phyloP scores from a whole-genome alignment of 2,888 invertebrate species.

The Lagria hirta region DNA sequence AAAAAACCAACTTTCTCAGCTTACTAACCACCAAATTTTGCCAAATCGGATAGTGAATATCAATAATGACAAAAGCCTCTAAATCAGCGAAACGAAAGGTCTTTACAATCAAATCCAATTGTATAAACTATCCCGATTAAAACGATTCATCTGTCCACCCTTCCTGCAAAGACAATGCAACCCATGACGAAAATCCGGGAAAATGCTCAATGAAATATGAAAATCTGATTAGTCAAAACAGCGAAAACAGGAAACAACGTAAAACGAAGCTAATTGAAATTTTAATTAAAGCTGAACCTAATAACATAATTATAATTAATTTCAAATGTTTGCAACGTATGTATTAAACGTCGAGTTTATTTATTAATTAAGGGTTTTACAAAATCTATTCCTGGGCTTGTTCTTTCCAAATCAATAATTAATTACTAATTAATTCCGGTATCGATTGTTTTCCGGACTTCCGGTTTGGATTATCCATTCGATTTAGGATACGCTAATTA shows the following conservation, averaged over 20 bases:
- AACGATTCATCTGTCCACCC: too few species aligned
- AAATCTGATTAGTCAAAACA: slow-evolving; percentile 6
- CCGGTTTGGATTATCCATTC: slow-evolving; percentile 1
- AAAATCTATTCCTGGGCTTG: too few species aligned
- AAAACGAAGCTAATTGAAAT: slow-evolving; percentile 14
- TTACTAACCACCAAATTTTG: too few species aligned
- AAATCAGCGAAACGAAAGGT: too few species aligned
- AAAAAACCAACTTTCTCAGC: too few species aligned
- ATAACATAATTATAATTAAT: slow-evolving; percentile 18
- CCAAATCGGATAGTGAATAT: too few species aligned
- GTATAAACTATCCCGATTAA: too few species aligned
- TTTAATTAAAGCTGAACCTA: slow-evolving; percentile 12
- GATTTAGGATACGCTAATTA: background rate
- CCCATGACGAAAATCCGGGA: slow-evolving; percentile 14
- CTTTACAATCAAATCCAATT: too few species aligned
- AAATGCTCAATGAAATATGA: slow-evolving; percentile 5
- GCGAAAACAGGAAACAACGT: slow-evolving; percentile 8
- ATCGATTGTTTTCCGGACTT: too few species aligned
- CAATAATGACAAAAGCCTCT: too few species aligned
- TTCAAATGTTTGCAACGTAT: slow-evolving; percentile 7
- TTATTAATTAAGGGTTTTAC: too few species aligned
- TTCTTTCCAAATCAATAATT: background rate
- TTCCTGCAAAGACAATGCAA: slow-evolving; percentile 7
- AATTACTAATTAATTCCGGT: slow-evolving; percentile 2
- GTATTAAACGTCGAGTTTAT: slow-evolving; percentile 3